Conservation (phyloP, 2,113 vertebrate species). For the Vireo altiloquus region DNA sequence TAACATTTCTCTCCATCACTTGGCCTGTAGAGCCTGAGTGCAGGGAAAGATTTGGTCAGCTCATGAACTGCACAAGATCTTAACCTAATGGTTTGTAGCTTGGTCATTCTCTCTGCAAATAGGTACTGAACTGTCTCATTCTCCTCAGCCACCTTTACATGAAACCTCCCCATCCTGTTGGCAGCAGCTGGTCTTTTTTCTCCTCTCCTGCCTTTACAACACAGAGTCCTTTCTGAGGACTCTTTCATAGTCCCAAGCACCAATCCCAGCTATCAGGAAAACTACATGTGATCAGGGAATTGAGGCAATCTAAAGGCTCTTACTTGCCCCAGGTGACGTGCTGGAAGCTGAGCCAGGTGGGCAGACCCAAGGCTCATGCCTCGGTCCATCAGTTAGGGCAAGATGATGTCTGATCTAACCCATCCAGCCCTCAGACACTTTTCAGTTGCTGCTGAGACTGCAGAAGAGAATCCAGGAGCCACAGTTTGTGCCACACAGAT, state of each 20-base stretch:
- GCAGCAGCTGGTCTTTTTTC: neutral
- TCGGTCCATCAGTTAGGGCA: fast-evolving
- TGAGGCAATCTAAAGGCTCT: neutral
- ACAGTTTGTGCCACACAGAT: neutral
- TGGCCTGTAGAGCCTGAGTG: fast-evolving
- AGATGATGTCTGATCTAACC: neutral
- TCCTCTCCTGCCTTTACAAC: neutral
- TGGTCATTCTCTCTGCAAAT: neutral
- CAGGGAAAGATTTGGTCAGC: neutral
- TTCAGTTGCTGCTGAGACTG: neutral
- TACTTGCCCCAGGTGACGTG: fast-evolving
- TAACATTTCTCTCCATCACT: neutral
- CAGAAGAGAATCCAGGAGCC: neutral
- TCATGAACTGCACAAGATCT: neutral
- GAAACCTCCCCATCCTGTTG: neutral
- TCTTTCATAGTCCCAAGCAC: neutral
- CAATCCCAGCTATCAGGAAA: neutral
- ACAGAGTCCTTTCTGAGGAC: neutral
- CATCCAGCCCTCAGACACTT: neutral
- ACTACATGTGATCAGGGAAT: neutral
- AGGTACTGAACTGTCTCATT: neutral
- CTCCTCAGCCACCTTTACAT: neutral
- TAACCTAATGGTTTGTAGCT: neutral
- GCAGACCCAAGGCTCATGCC: neutral
- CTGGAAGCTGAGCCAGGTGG: neutral